phyloP scores from a whole-genome alignment of 2,888 invertebrate species.

The Anagyrus pseudococci region DNA sequence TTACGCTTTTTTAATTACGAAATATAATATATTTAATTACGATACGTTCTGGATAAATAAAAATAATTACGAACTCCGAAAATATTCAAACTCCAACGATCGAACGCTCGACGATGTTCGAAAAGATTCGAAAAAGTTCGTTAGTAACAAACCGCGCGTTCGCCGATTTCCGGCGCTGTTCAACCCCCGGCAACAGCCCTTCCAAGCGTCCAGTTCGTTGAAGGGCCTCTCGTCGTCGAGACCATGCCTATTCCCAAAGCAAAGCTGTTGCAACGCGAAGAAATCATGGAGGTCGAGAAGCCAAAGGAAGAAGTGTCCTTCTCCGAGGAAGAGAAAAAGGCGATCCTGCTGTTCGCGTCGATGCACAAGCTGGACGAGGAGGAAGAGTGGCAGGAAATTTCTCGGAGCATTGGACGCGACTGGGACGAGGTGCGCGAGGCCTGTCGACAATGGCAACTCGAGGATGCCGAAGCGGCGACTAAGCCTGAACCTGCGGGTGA shows the following conservation, averaged over 20 bases:
- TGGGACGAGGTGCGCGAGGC: slow-evolving; percentile 19
- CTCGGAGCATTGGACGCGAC: slow-evolving; percentile 15
- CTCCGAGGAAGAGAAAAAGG: slow-evolving; percentile 1
- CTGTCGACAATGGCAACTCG: slow-evolving; percentile 11
- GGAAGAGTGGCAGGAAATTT: slow-evolving; percentile 24
- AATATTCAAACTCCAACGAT: too few species aligned
- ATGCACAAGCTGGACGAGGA: background rate
- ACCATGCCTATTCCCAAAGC: background rate
- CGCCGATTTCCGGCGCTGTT: too few species aligned
- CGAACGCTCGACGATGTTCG: too few species aligned
- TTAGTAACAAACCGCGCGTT: too few species aligned
- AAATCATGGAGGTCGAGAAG: too few species aligned
- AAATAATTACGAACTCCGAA: too few species aligned
- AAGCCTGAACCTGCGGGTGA: background rate
- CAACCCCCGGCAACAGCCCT: too few species aligned
- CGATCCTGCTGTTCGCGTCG: background rate
- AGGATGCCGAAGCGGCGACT: background rate
- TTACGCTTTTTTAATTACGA: too few species aligned
- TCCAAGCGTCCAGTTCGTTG: background rate
- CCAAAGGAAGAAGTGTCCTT: background rate
- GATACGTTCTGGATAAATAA: too few species aligned
- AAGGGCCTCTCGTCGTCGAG: background rate
- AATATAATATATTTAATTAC: too few species aligned
- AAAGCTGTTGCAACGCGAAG: background rate
- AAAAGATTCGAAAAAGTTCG: too few species aligned